phyloP scores from a whole-genome alignment of 2,797 vertebrate species.

The Pipistrellus nathusii region DNA sequence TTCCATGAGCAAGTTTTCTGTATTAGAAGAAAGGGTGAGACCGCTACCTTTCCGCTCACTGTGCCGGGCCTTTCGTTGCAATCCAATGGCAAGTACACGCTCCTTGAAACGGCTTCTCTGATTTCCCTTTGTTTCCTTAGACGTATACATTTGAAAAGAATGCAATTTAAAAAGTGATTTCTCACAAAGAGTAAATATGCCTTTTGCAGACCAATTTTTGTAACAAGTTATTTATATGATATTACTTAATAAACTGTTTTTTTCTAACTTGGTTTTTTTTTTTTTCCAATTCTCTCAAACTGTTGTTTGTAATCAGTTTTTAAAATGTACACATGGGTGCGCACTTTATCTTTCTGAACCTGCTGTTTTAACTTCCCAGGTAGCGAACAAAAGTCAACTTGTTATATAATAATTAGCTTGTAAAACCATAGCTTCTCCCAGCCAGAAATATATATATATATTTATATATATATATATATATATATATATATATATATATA shows the following conservation, averaged over 20 bases:
- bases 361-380: constrained; percentile 54
- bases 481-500: too few relatives aligned
- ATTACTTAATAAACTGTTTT: constrained; percentile 94
- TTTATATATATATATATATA: too few relatives aligned
- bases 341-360: constrained; percentile 62
- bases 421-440: constrained; percentile 58
- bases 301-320: constrained; percentile 62
- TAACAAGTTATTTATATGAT: constrained; percentile 99
- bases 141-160: constrained; percentile 86
- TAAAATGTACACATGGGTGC: constrained; percentile 7
- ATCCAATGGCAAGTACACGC: constrained; percentile 79
- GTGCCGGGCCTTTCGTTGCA: constrained; percentile 80
- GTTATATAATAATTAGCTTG: constrained; percentile 54
- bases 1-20: constrained; percentile 74
- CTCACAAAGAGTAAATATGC: constrained; percentile 90
- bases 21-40: constrained; percentile 73
- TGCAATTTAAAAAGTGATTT: constrained; percentile 87
- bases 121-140: constrained; percentile 83
- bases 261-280: constrained; percentile 85
- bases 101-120: constrained; percentile 87
- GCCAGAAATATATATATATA: neutral
- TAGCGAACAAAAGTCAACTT: constrained; percentile 30
- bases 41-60: constrained; percentile 84
- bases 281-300: constrained; percentile 80
- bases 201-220: constrained; percentile 98